Base-by-base conservation (phyloP, 2,888 invertebrate species). In the Harpalus rubripes region DNA sequence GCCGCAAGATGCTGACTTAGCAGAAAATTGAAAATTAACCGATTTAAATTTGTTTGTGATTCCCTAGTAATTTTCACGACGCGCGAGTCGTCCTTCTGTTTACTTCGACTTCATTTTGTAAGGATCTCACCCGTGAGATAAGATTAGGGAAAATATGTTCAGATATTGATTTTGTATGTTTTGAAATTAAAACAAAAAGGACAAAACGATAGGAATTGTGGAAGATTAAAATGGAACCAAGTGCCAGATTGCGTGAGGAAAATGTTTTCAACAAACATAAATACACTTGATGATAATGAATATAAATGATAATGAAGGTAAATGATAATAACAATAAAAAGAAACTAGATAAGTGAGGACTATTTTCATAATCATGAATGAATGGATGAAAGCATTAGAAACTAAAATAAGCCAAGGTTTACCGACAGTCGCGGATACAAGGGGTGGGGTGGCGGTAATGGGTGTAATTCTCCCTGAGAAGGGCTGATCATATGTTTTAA, bases 1-100 rank as follows among this genome's bases (percentile, higher is more conserved):
- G 22, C n/a, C 63, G 22, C 16, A 72, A 74, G 44, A 74, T 44
- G 44, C 44, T 16, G 32, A 22, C 22, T 39, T 41, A 58, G 58
- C 78, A 16, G 78, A 78, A 78, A 78, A 78, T 78, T 58, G 58
- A n/a, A 58, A 78, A 58, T 58, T 58, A 78, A 74, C 52, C n/a
- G 56, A 78, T 78, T 78, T 78, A 58, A 26, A 76, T 76, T 78
- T 78, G 58, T 78, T 78, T 26, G 58, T 32, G 32, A 58, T 78
- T 32, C 78, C 56, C 26, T 4, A n/a, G 32, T 78, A 56, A 78
- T 78, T 26, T 78, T 58, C 56, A 22, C 44, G 26, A 52, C 78
- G 56, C 26, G 32, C 12, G 44, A 12, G 10, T 32, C 32, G 6
- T 32, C 32, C 56, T 58, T 58, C 10, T n/a, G 58, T 32, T 58